Evolutionary conservation across 2,797 vertebrate genomes (phyloP).

Genomic region (Cryptoprocta ferox): DNA sequence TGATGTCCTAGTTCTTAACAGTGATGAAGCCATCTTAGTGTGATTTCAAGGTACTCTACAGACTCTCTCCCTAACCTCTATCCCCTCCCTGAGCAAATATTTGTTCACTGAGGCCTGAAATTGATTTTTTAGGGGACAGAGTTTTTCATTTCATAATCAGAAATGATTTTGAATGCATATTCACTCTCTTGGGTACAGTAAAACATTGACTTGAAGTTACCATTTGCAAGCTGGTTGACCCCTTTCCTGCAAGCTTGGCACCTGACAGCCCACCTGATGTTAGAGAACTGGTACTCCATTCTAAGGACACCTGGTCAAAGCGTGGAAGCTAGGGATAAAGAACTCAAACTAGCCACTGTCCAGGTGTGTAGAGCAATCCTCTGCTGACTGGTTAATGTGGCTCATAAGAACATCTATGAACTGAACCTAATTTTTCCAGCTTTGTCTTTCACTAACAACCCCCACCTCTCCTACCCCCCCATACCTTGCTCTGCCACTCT

Average conservation of each 20-base stretch:
- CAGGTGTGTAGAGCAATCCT: background rate
- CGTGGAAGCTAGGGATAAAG: background rate
- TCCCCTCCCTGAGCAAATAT: constrained; percentile 46
- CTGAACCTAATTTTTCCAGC: background rate
- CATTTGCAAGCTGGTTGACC: background rate
- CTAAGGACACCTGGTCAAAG: background rate
- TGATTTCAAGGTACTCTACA: constrained; percentile 51
- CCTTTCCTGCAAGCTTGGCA: background rate
- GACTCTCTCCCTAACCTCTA: background rate
- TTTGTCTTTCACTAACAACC: background rate
- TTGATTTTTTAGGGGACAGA: constrained; percentile 69
- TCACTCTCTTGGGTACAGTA: constrained; percentile 39
- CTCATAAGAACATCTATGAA: background rate
- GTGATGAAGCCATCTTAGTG: background rate
- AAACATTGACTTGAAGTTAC: constrained; percentile 41
- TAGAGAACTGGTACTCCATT: background rate
- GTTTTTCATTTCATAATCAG: constrained; percentile 67
- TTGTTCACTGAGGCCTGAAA: constrained; percentile 77
- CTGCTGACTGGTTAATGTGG: background rate
- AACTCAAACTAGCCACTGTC: background rate
- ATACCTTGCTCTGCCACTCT: background rate
- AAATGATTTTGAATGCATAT: constrained; percentile 64
- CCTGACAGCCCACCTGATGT: background rate
- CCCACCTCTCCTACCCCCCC: too few relatives aligned
- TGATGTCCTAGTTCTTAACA: constrained; percentile 39